Conservation (phyloP, 1,140 invertebrate species). For the Achroia grisella region DNA sequence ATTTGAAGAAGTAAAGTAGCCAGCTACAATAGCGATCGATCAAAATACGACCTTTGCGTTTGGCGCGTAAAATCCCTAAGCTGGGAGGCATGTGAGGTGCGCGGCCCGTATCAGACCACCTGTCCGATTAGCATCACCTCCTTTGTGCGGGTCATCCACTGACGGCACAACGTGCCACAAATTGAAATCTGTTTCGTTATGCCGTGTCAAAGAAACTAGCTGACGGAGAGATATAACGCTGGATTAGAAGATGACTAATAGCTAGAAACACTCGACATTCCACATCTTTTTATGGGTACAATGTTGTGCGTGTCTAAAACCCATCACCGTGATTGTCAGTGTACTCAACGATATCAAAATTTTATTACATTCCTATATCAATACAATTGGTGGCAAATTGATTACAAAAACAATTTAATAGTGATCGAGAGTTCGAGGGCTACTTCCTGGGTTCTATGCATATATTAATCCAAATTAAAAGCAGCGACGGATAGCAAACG, state of each 20-base stretch:
- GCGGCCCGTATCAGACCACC: constrained; percentile 47
- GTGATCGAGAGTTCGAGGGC: constrained; percentile 20
- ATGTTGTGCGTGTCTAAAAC: constrained; percentile 46
- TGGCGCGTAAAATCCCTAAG: constrained; percentile 12
- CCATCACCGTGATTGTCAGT: constrained; percentile 56
- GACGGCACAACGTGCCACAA: constrained; percentile 42
- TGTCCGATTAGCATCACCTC: constrained; percentile 67
- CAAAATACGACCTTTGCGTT: constrained; percentile 21
- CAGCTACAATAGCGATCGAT: constrained; percentile 31
- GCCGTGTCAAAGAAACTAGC: constrained; percentile 47
- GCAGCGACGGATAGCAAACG: constrained; percentile 49
- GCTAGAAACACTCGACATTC: constrained; percentile 10
- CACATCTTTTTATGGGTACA: constrained; percentile 16
- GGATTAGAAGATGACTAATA: constrained; percentile 52
- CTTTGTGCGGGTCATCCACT: constrained; percentile 48
- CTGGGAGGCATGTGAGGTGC: constrained; percentile 11
- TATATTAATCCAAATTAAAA: constrained; percentile 68
- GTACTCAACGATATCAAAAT: constrained; percentile 36
- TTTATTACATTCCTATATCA: constrained; percentile 46
- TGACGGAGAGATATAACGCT: constrained; percentile 32
- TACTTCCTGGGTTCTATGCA: constrained; percentile 44
- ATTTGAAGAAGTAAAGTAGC: constrained; percentile 7
- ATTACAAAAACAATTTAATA: constrained; percentile 43
- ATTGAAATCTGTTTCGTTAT: constrained; percentile 66
- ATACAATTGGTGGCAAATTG: constrained; percentile 49